phyloP scores from a whole-genome alignment of 2,888 invertebrate species.

The Shargacucullia verbasci region DNA sequence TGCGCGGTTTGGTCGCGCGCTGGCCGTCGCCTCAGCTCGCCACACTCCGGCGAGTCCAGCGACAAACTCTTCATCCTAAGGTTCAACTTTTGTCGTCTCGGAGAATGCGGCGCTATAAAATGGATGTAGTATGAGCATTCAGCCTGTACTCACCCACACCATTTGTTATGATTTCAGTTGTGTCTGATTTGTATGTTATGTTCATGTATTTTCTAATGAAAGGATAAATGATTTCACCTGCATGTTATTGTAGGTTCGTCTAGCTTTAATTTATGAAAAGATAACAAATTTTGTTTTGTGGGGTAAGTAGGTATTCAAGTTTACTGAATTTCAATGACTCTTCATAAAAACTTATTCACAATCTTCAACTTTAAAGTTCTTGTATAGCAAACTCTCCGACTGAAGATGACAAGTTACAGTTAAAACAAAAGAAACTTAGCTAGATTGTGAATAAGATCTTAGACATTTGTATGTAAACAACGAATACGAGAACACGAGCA shows the following conservation, averaged over 20 bases:
- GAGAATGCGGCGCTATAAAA: constrained; percentile 97
- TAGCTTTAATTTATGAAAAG: constrained; percentile 42
- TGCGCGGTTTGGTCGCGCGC: constrained; percentile 82
- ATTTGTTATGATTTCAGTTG: constrained; percentile 51
- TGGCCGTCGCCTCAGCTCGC: constrained; percentile 93
- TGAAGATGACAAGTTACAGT: constrained; percentile 13
- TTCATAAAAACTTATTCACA: constrained; percentile 39
- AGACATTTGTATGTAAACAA: constrained; percentile 36
- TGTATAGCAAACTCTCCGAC: constrained; percentile 8
- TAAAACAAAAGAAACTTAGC: constrained; percentile 19
- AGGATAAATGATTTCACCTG: constrained; percentile 19
- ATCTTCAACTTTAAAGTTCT: constrained; percentile 24
- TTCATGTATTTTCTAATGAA: constrained; percentile 30
- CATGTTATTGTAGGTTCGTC: constrained; percentile 26
- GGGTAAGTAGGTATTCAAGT: constrained; percentile 48
- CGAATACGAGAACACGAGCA: constrained; percentile 63
- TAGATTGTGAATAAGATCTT: constrained; percentile 41
- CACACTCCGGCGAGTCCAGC: constrained; percentile 98
- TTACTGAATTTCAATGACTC: constrained; percentile 36
- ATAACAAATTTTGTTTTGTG: constrained; percentile 52
- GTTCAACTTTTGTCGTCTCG: constrained; percentile 98
- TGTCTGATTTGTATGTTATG: constrained; percentile 20
- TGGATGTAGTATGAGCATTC: constrained; percentile 77
- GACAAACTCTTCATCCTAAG: constrained; percentile 99
- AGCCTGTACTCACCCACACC: constrained; percentile 61